Percentiles rank a stretch among this genome's conserved stretches.
Evolutionary conservation across 2,113 vertebrate genomes (phyloP).

Genomic region (Tachysurus vachellii): DNA sequence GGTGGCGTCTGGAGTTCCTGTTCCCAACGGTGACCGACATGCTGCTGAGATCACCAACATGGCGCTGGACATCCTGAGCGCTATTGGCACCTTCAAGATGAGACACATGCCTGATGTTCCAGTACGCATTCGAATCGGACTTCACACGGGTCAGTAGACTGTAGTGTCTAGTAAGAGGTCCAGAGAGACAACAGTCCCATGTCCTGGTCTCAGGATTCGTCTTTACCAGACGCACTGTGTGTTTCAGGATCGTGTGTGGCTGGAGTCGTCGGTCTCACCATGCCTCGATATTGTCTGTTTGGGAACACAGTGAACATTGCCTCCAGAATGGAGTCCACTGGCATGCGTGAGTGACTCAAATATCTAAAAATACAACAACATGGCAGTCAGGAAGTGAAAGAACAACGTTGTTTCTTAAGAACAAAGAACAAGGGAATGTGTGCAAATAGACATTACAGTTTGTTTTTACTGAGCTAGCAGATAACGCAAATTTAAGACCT

Average conservation of each 20-base stretch:
- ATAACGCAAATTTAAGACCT: neutral
- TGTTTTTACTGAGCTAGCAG: neutral
- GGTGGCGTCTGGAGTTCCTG: constrained; percentile 65
- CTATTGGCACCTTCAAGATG: constrained; percentile 67
- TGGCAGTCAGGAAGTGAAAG: neutral
- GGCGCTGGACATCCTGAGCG: constrained; percentile 65
- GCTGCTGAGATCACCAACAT: constrained; percentile 63
- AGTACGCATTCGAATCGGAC: constrained; percentile 62
- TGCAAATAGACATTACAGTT: neutral
- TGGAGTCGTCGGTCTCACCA: constrained; percentile 62
- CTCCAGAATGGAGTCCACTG: constrained; percentile 61
- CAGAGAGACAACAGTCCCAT: neutral
- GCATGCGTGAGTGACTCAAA: constrained; percentile 56
- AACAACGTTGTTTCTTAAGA: neutral
- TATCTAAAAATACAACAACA: neutral
- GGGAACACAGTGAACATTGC: constrained; percentile 62
- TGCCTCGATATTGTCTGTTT: constrained; percentile 64
- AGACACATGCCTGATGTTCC: constrained; percentile 66
- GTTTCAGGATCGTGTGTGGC: constrained; percentile 56
- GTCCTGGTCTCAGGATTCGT: neutral
- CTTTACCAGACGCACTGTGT: neutral
- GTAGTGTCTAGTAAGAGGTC: neutral
- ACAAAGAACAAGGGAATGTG: neutral
- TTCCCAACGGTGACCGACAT: constrained; percentile 59
- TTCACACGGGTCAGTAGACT: constrained; percentile 59